Base-by-base conservation (phyloP, 2,797 vertebrate species). In the Pipistrellus kuhlii region DNA sequence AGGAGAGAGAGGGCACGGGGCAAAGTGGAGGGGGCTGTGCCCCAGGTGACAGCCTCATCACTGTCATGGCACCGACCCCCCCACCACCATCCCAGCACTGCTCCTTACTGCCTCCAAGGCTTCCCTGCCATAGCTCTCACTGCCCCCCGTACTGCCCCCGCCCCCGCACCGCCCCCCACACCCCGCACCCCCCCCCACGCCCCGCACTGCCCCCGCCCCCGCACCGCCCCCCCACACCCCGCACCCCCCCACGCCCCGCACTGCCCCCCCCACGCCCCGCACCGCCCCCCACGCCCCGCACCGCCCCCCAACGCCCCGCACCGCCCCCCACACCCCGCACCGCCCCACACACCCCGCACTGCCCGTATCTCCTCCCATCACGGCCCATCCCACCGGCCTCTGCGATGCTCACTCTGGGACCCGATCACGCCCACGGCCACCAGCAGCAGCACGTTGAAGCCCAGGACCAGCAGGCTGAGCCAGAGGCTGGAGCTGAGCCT, bases 391-490 rank as follows among this genome's bases (percentile, higher is more conserved):
- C 80, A 17, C 57, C 23, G 15, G 57, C 55, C 88, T 4, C 46
- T 4, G 20, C 0, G 14, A 35, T 27, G 25, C 97, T 98, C 95
- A 98, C 97, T 96, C 86, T 96, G 92, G 57, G 92, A 92, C 3
- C 88, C 95, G 9, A 96, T 76, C 20, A 95, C 97, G 2, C 95
- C 95, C 62, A 94, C 0, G 5, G 35, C 59, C 69, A 97, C 46
- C 86, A 94, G 46, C 76, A 98, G 66, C 57, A 95, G 41, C 51
- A 83, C 0, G 0, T 93, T 82, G 93, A 97, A 53, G 21, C 69
- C 88, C 93, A 98, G 76, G 69, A 69, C 11, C 1, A 97, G 38
- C 23, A 97, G 93, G 38, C 77, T 78, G 68, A 97, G 64, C 20
- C n/a, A 30, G 15, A 68, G 44, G 11, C 6, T 48, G 46, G 92